These are phyloP conservation scores for Orthosia incerta DNA, from an alignment of 2,888 invertebrate genomes.

Conservation along the genomic window DNA sequence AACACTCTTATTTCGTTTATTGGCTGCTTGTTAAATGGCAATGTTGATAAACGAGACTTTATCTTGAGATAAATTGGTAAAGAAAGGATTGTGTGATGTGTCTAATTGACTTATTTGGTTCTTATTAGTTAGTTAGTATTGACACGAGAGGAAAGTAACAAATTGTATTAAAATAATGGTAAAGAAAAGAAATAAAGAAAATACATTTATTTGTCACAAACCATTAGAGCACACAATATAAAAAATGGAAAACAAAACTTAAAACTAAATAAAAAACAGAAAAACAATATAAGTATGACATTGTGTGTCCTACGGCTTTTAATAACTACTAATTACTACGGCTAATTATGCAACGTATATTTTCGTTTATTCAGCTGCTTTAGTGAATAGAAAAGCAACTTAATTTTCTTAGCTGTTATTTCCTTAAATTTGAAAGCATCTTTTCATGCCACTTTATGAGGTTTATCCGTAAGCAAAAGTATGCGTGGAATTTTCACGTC, in stretches of 20 bases:
- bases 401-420: neutral
- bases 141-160: neutral
- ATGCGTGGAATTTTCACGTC: neutral
- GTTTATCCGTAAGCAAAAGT: neutral
- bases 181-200: too few species aligned
- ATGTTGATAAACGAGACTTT: conserved; percentile 50
- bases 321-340: too few species aligned
- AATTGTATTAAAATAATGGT: too few species aligned
- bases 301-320: too few species aligned
- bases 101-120: conserved; percentile 21
- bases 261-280: too few species aligned
- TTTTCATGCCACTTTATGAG: neutral
- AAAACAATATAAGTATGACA: too few species aligned
- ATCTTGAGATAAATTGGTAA: conserved; percentile 21
- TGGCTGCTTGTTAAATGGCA: conserved; percentile 48
- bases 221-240: too few species aligned
- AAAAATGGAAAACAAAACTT: too few species aligned
- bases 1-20: conserved; percentile 58
- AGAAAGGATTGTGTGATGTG: conserved; percentile 8
- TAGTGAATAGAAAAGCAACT: neutral
- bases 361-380: neutral
- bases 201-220: too few species aligned
- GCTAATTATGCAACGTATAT: too few species aligned
- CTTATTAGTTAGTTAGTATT: neutral
- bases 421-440: neutral